Base-by-base conservation (phyloP, 2,113 vertebrate genomes). In the Zingel zingel region DNA sequence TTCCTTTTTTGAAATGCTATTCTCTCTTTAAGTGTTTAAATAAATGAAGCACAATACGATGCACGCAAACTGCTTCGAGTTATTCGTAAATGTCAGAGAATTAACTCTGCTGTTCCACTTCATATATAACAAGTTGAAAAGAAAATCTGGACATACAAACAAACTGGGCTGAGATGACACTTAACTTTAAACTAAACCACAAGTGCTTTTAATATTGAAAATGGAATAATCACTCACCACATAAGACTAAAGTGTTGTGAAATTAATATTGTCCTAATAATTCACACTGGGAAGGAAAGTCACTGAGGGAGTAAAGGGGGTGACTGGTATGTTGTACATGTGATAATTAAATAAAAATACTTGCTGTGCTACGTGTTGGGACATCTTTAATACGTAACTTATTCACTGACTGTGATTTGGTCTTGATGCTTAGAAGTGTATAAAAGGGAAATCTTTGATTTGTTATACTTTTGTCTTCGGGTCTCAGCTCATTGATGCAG, bases 131-230 rank as follows among this genome's bases (percentile, higher is more conserved):
- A 39, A 82, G 80, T 33, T 77, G n/a, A 73, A 79, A 82, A n/a
- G 21, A 80, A 82, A 81, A 89, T 86, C 67, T 74, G 72, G 84
- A 75, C 53, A 47, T n/a, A 80, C 11, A 47, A 39, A 73, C 53
- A 12, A 76, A 58, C 30, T 81, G 74, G 80, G 81, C 85, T 70
- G 77, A 84, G 57, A 80, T 81, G 65, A 87, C 77, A 77, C 74
- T 63, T 11, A 70, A 88, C 88, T 89, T 90, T 90, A n/a, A n/a
- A n/a, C 87, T 80, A 89, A 92, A 91, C 90, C 91, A 89, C 87
- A 94, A 94, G 91, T 92, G 92, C 93, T 93, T 94, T 94, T 89
- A 86, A 77, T 82, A 83, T 78, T 64, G 27, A 78, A 82, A 85
- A 69, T 0, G 30, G 64, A 90, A 81, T 71, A 77, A 88, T 75